Conservation (phyloP, 1,140 invertebrate species). For the Cecropterus lyciades region DNA sequence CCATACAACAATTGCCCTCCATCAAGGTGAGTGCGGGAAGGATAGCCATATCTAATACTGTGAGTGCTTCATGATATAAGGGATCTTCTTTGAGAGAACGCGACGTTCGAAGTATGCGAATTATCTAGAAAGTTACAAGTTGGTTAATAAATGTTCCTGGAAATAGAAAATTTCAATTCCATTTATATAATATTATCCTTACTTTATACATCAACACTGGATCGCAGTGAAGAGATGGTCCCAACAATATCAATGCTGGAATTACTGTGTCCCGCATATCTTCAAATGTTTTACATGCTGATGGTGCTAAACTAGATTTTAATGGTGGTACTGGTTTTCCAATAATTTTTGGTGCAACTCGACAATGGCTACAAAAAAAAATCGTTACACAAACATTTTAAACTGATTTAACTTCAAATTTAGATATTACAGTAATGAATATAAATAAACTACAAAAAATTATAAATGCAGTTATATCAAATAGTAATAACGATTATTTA, state of each 20-base stretch:
- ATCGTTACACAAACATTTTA: neutral
- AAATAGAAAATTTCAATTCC: neutral
- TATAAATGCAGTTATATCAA: too few species aligned
- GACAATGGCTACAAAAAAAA: constrained; percentile 86
- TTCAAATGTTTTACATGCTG: constrained; percentile 85
- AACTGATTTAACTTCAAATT: too few species aligned
- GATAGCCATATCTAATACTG: constrained; percentile 93
- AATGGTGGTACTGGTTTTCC: constrained; percentile 85
- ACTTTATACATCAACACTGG: constrained; percentile 95
- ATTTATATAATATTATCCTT: constrained; percentile 53
- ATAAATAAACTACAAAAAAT: too few species aligned
- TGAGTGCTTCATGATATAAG: constrained; percentile 92
- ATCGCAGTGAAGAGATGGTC: constrained; percentile 94
- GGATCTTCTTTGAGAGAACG: constrained; percentile 70
- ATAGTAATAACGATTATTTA: too few species aligned
- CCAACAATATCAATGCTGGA: constrained; percentile 94
- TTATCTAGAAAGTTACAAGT: constrained; percentile 58
- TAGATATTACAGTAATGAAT: too few species aligned
- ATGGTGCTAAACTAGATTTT: constrained; percentile 86
- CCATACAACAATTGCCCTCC: constrained; percentile 97
- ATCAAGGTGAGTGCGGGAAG: constrained; percentile 96
- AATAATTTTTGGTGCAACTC: constrained; percentile 88
- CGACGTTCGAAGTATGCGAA: constrained; percentile 75
- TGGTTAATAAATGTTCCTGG: constrained; percentile 4
- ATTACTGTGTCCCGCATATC: constrained; percentile 92